Evolutionary conservation across 2,888 invertebrate genomes (phyloP).

Genomic region (Adela reaumurella): DNA sequence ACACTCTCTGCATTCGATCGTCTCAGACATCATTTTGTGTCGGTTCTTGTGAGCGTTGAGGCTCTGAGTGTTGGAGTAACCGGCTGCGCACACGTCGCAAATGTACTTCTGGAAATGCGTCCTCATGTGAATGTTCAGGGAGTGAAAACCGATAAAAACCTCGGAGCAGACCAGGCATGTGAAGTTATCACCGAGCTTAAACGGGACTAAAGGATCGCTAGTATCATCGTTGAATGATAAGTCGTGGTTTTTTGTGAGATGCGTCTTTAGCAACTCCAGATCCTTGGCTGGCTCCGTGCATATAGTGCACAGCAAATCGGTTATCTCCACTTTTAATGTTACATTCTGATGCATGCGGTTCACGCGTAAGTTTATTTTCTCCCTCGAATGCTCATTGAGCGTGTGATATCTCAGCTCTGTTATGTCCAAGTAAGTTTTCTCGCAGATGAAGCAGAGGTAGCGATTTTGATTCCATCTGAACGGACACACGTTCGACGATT

Average conservation of each 20-base stretch:
- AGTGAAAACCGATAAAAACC: constrained; percentile 24
- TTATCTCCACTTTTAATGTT: constrained; percentile 24
- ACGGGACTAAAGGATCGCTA: constrained; percentile 34
- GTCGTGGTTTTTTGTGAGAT: constrained; percentile 22
- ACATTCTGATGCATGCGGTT: constrained; percentile 28
- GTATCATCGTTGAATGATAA: constrained; percentile 18
- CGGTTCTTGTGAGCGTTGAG: constrained; percentile 33
- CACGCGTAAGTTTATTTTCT: constrained; percentile 33
- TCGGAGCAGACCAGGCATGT: constrained; percentile 34
- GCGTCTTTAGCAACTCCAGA: constrained; percentile 20
- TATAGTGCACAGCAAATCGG: constrained; percentile 27
- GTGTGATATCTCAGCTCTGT: constrained; percentile 26
- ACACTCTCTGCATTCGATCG: constrained; percentile 22
- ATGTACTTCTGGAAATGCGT: constrained; percentile 41
- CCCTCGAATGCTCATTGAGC: constrained; percentile 18
- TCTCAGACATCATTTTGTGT: constrained; percentile 23
- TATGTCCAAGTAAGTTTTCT: constrained; percentile 31
- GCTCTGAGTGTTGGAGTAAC: constrained; percentile 34
- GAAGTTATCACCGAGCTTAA: constrained; percentile 25
- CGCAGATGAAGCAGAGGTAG: constrained; percentile 38
- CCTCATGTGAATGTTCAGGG: constrained; percentile 39
- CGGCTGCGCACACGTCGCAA: constrained; percentile 37
- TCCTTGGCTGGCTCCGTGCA: constrained; percentile 19
- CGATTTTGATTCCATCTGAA: constrained; percentile 43
- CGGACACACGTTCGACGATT: constrained; percentile 31